These are phyloP conservation scores for Enteromius trimaculatus DNA, from an alignment of 2,797 vertebrate species.

Conservation along the genomic window DNA sequence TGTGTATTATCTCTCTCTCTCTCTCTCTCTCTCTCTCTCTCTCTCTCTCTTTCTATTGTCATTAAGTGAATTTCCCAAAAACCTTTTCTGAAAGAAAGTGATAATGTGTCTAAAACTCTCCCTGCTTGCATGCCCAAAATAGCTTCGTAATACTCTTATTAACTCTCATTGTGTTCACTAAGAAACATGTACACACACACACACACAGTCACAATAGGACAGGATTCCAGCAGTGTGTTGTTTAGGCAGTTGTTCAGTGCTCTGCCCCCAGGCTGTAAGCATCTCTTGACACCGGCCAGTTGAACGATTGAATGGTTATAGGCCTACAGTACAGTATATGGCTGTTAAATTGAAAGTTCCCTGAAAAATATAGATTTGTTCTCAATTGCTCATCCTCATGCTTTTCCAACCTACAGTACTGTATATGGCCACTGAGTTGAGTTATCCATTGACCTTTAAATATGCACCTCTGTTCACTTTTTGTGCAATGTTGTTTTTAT, in stretches of 20 bases:
- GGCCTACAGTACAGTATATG: background rate
- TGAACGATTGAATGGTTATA: background rate
- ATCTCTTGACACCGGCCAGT: background rate
- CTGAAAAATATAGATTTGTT: background rate
- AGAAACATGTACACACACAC: background rate
- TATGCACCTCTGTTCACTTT: too few species aligned
- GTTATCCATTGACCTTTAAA: background rate
- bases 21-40: background rate
- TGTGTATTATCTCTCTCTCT: background rate
- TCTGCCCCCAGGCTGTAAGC: background rate
- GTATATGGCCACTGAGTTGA: background rate
- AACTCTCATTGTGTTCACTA: constrained; percentile 31
- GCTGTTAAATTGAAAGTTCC: background rate
- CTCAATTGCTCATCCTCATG: background rate
- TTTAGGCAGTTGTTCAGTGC: constrained; percentile 9
- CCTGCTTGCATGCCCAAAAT: constrained; percentile 34
- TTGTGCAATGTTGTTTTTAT: too few species aligned
- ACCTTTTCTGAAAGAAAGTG: constrained; percentile 40
- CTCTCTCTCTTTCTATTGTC: background rate
- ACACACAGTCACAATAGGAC: background rate
- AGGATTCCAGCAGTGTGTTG: constrained; percentile 17
- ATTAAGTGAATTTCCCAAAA: constrained; percentile 31
- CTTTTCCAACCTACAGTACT: background rate
- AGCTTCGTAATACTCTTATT: constrained; percentile 38
- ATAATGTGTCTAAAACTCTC: constrained; percentile 41